Evolutionary conservation across 1,140 invertebrate genomes (phyloP), one percentile per base, ranked within the genome.

Genomic region (Lasaia peninsularis): DNA sequence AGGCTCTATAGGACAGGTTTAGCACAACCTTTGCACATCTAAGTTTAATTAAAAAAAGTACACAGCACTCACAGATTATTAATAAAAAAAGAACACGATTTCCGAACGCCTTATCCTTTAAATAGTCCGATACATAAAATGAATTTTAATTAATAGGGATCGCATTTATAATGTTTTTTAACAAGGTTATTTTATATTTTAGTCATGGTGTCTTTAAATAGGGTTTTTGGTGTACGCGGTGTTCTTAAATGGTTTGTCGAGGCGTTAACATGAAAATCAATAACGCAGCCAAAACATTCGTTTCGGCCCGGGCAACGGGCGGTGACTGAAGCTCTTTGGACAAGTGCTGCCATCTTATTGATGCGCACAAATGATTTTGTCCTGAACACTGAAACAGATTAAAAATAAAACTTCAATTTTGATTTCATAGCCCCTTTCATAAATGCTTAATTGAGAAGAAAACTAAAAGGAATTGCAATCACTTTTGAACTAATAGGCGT

Each of bases 321-420:
- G 40, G 40, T 48, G 11, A 48, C 40, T 48, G 7, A 48, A 14
- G 9, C 3, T 48, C 18, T 21, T 21, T 48, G 18, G 10, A 48
- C 18, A 5, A 48, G 40, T 48, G 40, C 40, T 48, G 40, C 40
- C 40, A 48, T 48, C 40, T 48, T 48, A 48, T 48, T 48, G 40
- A 48, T 48, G 40, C 40, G 40, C 10, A 20, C 10, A 20, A 48
- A 16, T 48, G 40, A 21, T 7, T 48, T 44, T 44, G 40, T 48
- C 18, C 40, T 21, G 40, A 48, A 48, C 20, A 48, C 20, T 48
- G 40, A 44, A 16, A 44, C 37, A 44, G 37, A 44, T 44, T 18
- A 20, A 44, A 44, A 10, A 44, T 44, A 44, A 28, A 28, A 28
- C 24, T 28, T 28, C 8, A 28, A 28, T 28, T 28, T 28, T 7